Evolutionary conservation across 2,888 invertebrate genomes (phyloP), one percentile per base, ranked within the genome.

Genomic region (Microchrysa polita): DNA sequence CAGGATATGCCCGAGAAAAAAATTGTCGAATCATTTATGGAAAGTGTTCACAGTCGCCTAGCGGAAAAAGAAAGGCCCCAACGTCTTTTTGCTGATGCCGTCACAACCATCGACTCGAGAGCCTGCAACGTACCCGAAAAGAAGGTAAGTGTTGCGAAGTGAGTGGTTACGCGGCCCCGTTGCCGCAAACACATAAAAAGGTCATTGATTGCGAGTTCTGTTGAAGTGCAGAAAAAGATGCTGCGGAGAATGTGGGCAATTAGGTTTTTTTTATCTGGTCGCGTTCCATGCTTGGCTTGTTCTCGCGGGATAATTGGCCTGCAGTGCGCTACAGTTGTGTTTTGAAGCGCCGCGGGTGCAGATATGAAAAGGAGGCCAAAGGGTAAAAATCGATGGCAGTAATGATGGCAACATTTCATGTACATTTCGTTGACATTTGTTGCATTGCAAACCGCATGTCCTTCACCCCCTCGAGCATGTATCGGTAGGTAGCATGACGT

Each of bases 81-180:
- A 7, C 18, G 34, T 5, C 7, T 18, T 12, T 12, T n/a, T 53
- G 57, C 42, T 40, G 42, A 9, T 14, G 18, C 10, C 42, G 9
- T 12, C 20, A 55, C 52, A 9, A 85, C 87, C 78, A 87, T 90
- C 77, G 91, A 91, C 85, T 89, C 89, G 79, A 87, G 90, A 84
- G 90, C 90, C 78, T 91, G 90, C 82, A 89, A 89, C 81, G 90
- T 90, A 84, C 91, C 91, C 78, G 86, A 87, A 74, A 86, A 88
- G 78, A 89, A 89, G 88, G 91, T 91, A 87, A 87, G 53, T 34
- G n/a, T n/a, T n/a, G n/a, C n/a, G 23, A 44, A 27, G 16, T 16
- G 20, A 40, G 18, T 18, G 44, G 42, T 9, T 18, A 14, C 40
- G 67, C 55, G 53, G 34, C 27, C 1, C 34, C 60, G 60, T 34